Evolutionary conservation across 2,888 invertebrate species (phyloP), one percentile per base, ranked within the genome.

Genomic region (Scaptomyza flava): DNA sequence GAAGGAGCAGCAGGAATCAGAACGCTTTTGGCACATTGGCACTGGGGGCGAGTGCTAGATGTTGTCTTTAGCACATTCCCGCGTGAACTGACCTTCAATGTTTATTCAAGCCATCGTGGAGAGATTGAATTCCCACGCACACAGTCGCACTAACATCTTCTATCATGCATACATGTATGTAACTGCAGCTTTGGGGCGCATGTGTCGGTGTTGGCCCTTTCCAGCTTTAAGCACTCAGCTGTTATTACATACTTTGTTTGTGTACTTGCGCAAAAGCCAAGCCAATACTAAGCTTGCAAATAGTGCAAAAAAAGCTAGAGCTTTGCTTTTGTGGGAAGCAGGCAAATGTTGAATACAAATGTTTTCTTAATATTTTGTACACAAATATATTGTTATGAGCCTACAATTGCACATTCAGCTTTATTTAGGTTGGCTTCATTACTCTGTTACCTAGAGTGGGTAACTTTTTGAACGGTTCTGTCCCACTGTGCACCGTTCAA

Each of bases 41-140:
- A n/a, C 72, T 73, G 68, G 43, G 68, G 41, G 56, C 46, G 34
- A 45, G 51, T 45, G 58, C 67, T 68, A 71, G 79, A 71, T 71
- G 83, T 85, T 79, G 58, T 70, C 63, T 60, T 59, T 38, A 54
- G 58, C 74, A 62, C 77, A 61, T 67, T 73, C 83, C 77, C 74
- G 72, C 68, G 67, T 72, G 77, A 88, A 86, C 82, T 83, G 82
- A 83, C 82, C 82, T 83, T 83, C 80, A 80, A 60, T 74, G 56
- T 73, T 60, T 58, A 66, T 53, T 42, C 50, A 71, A 81, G 76
- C 73, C 66, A 72, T 57, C 51, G 53, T 68, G 77, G 48, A 74
- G 71, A 69, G 79, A 66, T 69, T 79, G 41, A 69, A 73, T 78
- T 48, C 53, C 52, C 54, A 64, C 20, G 34, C 48, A 45, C 62